Conservation (phyloP, 2,888 invertebrate genomes). For the Ornithoptera alexandrae region DNA sequence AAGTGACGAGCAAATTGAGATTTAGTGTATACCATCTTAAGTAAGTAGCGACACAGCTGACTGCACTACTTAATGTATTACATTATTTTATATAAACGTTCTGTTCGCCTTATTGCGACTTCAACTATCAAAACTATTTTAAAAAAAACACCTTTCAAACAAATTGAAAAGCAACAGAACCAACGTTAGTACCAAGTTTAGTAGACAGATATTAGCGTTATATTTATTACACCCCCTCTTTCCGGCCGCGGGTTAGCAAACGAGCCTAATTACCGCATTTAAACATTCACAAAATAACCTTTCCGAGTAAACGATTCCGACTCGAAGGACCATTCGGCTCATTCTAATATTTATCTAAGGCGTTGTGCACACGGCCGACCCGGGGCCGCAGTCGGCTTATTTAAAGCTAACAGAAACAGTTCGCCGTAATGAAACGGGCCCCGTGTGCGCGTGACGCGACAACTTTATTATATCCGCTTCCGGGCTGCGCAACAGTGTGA, state of each 20-base stretch:
- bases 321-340: constrained; percentile 28
- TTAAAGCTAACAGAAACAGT: constrained; percentile 64
- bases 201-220: too few relatives aligned
- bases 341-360: constrained; percentile 40
- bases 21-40: too few relatives aligned
- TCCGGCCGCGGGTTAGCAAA: not conserved
- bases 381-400: constrained; percentile 50
- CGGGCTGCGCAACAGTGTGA: constrained; percentile 34
- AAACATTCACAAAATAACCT: constrained; percentile 17
- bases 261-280: not conserved
- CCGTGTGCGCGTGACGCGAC: constrained; percentile 65
- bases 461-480: constrained; percentile 60
- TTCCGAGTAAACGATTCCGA: constrained; percentile 28
- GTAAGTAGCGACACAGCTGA: too few relatives aligned
- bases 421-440: constrained; percentile 65
- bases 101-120: too few relatives aligned
- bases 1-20: too few relatives aligned
- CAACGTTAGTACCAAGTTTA: too few relatives aligned
- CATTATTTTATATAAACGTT: too few relatives aligned
- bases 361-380: constrained; percentile 42
- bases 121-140: too few relatives aligned
- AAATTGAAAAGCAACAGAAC: too few relatives aligned
- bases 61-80: too few relatives aligned
- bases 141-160: too few relatives aligned
- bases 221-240: not conserved